These are phyloP conservation scores for Labeo rohita DNA, from an alignment of 2,113 vertebrate species.

Conservation along the genomic window DNA sequence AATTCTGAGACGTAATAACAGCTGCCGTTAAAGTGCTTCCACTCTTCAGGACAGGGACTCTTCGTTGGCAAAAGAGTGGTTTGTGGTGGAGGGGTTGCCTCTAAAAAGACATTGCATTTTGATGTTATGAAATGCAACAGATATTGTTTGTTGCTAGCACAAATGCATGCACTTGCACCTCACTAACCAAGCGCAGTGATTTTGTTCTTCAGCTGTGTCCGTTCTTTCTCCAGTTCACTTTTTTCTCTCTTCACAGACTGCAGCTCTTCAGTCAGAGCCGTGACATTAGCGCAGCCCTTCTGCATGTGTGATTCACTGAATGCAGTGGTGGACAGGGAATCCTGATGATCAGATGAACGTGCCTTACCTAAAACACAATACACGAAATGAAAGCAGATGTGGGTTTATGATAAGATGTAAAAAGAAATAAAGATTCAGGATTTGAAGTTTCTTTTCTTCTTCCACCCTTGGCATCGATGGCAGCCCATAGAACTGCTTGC, in stretches of 20 bases:
- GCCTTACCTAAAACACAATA: background rate
- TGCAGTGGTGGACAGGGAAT: background rate
- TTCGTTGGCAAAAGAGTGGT: background rate
- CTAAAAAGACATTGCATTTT: background rate
- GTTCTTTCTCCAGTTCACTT: slow-evolving; percentile 44
- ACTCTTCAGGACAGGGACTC: slow-evolving; percentile 55
- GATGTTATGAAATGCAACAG: background rate
- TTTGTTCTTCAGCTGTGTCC: slow-evolving; percentile 29
- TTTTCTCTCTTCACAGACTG: slow-evolving; percentile 62
- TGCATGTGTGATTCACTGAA: slow-evolving; percentile 43
- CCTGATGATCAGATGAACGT: background rate
- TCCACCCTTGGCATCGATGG: too few species aligned
- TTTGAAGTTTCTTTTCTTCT: too few species aligned
- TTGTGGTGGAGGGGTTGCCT: background rate
- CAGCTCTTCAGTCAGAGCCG: slow-evolving; percentile 41
- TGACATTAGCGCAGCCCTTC: slow-evolving; percentile 39
- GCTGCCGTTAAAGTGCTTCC: slow-evolving; percentile 67
- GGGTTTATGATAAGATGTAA: background rate
- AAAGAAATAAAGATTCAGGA: background rate
- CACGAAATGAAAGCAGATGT: background rate
- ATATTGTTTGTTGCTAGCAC: background rate
- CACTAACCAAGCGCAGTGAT: slow-evolving; percentile 42
- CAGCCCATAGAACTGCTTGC: too few species aligned
- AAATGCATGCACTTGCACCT: slow-evolving; percentile 12
- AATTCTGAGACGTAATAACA: slow-evolving; percentile 69